Conservation (phyloP, 2,797 vertebrate species). For the Gastrophryne carolinensis region DNA sequence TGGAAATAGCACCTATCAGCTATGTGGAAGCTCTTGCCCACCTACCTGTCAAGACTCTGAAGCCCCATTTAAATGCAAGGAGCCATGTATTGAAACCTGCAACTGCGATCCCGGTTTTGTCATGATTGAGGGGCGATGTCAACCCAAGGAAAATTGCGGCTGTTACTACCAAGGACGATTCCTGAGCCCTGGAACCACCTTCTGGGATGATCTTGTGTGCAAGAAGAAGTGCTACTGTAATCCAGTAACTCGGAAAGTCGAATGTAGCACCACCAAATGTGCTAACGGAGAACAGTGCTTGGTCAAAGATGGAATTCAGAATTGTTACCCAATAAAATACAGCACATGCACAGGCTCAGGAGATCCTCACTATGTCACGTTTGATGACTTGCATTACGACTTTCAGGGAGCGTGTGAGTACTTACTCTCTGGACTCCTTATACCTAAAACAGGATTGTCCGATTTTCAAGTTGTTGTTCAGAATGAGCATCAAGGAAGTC, state of each 20-base stretch:
- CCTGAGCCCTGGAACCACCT: constrained; percentile 60
- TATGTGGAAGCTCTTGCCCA: constrained; percentile 62
- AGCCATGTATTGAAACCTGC: constrained; percentile 62
- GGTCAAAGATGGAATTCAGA: constrained; percentile 58
- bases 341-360: constrained; percentile 61
- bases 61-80: constrained; percentile 58
- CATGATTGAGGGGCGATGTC: constrained; percentile 62
- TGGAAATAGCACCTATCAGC: constrained; percentile 67
- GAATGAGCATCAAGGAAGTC: constrained; percentile 37
- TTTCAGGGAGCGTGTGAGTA: constrained; percentile 63
- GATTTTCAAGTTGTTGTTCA: constrained; percentile 29
- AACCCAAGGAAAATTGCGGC: constrained; percentile 63
- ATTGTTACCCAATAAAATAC: constrained; percentile 59
- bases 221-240: constrained; percentile 61
- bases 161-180: constrained; percentile 64
- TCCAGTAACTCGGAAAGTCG: constrained; percentile 31
- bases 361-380: constrained; percentile 61
- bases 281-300: constrained; percentile 56
- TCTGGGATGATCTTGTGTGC: constrained; percentile 59
- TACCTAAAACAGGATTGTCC: background rate
- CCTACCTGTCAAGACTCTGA: constrained; percentile 62
- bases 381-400: constrained; percentile 62
- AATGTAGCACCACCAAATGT: constrained; percentile 55
- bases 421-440: constrained; percentile 31
- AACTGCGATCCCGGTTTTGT: constrained; percentile 65